phyloP scores from a whole-genome alignment of 2,113 vertebrate genomes.

The Chascanopsetta lugubris region DNA sequence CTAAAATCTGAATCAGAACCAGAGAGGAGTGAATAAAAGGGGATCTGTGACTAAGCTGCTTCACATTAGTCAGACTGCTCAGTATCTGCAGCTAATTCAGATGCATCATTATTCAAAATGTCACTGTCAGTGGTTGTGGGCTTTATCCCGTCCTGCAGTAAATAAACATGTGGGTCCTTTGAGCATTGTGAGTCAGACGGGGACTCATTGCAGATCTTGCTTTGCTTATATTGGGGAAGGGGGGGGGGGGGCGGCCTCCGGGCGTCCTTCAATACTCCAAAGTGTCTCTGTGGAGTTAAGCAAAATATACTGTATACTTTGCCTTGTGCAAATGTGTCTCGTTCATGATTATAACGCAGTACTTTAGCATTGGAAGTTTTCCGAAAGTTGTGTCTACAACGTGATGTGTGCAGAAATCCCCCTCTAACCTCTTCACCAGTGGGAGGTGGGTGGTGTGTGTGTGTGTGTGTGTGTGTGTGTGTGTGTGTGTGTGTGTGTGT shows the following conservation, averaged over 20 bases:
- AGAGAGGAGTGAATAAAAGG: constrained; percentile 3
- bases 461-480: no score
- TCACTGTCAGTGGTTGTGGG: constrained; percentile 44
- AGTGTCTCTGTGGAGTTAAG: constrained; percentile 1
- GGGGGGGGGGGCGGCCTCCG: no score
- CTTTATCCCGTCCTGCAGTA: constrained; percentile 45
- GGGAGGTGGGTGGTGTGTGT: constrained; percentile 28
- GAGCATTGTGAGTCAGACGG: constrained; percentile 32
- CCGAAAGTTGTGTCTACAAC: constrained; percentile 9
- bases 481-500: no score
- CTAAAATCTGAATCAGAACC: not conserved
- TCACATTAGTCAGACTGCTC: constrained; percentile 38
- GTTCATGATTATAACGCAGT: no score
- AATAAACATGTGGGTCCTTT: constrained; percentile 57
- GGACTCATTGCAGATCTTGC: constrained; percentile 7
- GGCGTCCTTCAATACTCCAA: not conserved
- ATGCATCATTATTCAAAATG: constrained; percentile 57
- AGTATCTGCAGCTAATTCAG: constrained; percentile 41
- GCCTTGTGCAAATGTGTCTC: not conserved
- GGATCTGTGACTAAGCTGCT: constrained; percentile 33
- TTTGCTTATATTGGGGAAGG: constrained; percentile 28
- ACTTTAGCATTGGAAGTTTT: no score
- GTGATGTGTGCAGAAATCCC: not conserved
- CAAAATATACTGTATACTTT: constrained; percentile 3
- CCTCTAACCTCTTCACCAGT: not conserved